Percentiles rank a stretch among this genome's conserved stretches.
These are phyloP conservation scores for Tribolium madens DNA, from an alignment of 1,140 invertebrate genomes.

Conservation along the genomic window DNA sequence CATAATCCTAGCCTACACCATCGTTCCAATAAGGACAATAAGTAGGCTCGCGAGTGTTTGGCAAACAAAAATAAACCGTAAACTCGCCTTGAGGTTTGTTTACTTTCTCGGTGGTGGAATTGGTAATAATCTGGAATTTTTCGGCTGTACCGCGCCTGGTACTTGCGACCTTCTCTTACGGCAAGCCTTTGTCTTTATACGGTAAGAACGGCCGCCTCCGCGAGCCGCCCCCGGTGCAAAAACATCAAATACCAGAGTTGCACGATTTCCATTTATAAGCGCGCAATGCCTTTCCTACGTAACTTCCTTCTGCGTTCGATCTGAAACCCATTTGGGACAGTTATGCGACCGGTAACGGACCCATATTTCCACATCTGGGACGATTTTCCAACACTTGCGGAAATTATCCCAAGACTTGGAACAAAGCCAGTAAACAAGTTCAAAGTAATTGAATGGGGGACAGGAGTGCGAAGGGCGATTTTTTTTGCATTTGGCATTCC, in stretches of 20 bases:
- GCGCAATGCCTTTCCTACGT: conserved; percentile 19
- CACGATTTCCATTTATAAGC: conserved; percentile 29
- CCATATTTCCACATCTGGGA: not conserved
- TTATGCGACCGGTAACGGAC: conserved; percentile 2
- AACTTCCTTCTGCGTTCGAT: conserved; percentile 25
- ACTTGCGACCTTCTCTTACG: conserved; percentile 48
- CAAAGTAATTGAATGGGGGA: not conserved
- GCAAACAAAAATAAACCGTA: conserved; percentile 17
- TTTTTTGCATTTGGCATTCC: conserved; percentile 49
- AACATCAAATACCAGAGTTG: conserved; percentile 43
- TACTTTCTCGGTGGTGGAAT: conserved; percentile 22
- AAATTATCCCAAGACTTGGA: not conserved
- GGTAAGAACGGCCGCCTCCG: conserved; percentile 52
- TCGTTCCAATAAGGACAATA: conserved; percentile 18
- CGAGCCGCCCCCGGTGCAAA: conserved; percentile 48
- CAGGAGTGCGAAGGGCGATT: conserved; percentile 3
- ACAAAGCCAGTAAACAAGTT: not conserved
- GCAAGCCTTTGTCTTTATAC: conserved; percentile 50
- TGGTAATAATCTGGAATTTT: not conserved
- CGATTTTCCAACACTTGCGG: not conserved
- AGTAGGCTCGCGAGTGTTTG: conserved; percentile 17
- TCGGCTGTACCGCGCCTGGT: conserved; percentile 11
- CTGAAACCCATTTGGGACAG: conserved; percentile 16
- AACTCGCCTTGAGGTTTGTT: conserved; percentile 10
- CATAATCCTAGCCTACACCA: conserved; percentile 6